A percentile compares a stretch with the other conserved stretches of the same genome.
phyloP scores from a whole-genome alignment of 53 echinoderm and acorn worm species.

The Henricia sp. region DNA sequence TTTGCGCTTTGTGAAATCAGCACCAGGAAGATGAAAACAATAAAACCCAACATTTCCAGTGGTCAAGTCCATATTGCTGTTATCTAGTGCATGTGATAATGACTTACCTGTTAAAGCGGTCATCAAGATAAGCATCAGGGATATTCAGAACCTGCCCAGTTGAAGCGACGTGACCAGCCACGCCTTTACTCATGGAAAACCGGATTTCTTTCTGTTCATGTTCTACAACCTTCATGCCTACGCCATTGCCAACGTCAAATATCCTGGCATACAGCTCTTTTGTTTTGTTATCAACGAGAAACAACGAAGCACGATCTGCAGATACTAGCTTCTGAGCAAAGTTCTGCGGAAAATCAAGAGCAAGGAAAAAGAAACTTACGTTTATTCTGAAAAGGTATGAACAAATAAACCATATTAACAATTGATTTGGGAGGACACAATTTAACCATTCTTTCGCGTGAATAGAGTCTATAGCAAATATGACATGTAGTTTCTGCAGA shows the following conservation, averaged over 20 bases:
- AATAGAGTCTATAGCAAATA: too few relatives aligned
- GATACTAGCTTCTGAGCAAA: conserved; percentile 97
- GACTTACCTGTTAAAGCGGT: conserved; percentile 90
- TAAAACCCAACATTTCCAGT: too few relatives aligned
- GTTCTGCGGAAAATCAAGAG: conserved; percentile 59
- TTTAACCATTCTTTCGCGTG: too few relatives aligned
- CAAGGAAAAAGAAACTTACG: neutral
- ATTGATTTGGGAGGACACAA: too few relatives aligned
- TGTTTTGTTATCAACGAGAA: conserved; percentile 94
- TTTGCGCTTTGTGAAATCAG: too few relatives aligned
- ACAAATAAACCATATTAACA: too few relatives aligned
- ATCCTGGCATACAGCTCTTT: conserved; percentile 95
- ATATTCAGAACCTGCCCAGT: conserved; percentile 94
- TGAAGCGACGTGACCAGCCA: conserved; percentile 95
- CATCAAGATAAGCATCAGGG: conserved; percentile 94
- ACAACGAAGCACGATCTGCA: conserved; percentile 95
- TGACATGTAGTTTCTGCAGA: too few relatives aligned
- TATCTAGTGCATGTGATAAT: neutral
- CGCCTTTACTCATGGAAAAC: conserved; percentile 94
- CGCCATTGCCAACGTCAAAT: conserved; percentile 97
- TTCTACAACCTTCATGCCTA: conserved; percentile 86
- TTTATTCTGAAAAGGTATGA: neutral
- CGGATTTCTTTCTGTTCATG: conserved; percentile 96
- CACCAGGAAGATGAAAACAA: too few relatives aligned
- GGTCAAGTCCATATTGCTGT: too few relatives aligned